Evolutionary conservation across 2,888 invertebrate species (phyloP), one percentile per base, ranked within the genome.

Genomic region (Entomobrya proxima): DNA sequence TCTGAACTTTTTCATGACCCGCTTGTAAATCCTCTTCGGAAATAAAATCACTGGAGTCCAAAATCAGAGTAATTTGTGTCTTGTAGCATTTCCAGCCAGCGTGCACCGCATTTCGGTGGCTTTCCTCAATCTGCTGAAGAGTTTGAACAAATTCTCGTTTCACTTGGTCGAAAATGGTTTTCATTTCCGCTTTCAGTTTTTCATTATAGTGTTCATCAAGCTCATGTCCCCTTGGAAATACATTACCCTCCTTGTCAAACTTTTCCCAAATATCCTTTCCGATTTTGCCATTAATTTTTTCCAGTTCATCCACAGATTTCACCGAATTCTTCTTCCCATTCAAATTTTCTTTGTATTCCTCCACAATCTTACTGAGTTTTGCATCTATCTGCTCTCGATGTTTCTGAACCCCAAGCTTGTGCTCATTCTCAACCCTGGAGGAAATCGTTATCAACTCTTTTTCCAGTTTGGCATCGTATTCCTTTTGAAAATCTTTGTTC

Each of bases 1-100:
- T 15, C 0, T 15, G 40, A 9, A 30, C n/a, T 32, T 11, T 32
- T 0, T 67, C 37, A 27, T 83, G 67, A 18, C 76, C 67, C 1
- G 7, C n/a, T 13, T 76, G 21, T 0, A 83, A 27, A 7, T 76
- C 82, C 6, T 74, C 37, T 5, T 74, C 81, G 11, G 52, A n/a
- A 4, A 81, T 40, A 13, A 74, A 81, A 5, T 81, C 74, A 7
- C n/a, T 15, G 5, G 78, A 47, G 3, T 69, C 37, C 15, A 69
- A 9, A 21, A 50, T 52, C 6, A 13, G 69, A 3, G 50, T 32
- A 50, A 80, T 50, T 50, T 30, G 24, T 27, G 9, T 18, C 4
- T 24, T 15, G 15, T 30, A 58, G 9, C 37, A 40, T 1, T 4
- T 5, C 2, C 5, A 6, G 7, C 13, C 21, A 1, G 15, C n/a